Evolutionary conservation across 2,888 invertebrate species (phyloP), one percentile per base, ranked within the genome.

Genomic region (Lagria hirta): DNA sequence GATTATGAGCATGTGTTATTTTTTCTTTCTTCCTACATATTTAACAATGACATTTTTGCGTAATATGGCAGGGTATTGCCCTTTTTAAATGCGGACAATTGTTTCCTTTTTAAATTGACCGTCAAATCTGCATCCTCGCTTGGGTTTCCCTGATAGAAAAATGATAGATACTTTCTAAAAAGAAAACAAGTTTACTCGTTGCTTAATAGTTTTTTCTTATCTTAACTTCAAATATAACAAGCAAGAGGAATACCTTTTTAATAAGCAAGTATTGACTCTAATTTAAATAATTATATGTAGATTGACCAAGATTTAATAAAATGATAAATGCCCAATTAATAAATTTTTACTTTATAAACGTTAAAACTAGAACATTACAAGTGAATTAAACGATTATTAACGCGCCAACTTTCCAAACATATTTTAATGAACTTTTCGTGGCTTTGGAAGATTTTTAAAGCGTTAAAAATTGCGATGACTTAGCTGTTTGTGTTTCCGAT

Each of bases 31-130:
- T 53, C 52, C 52, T 51, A 53, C 52, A 47, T 51, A 43, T 48
- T 54, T 44, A 50, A 43, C 45, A 29, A 49, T 38, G 48, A 45
- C 48, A 50, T 46, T 54, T 57, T 55, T 51, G 54, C 53, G 53
- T 52, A 53, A 48, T 51, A 44, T 35, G 45, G 32, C 48, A 49
- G 54, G 55, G 52, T 56, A 58, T 52, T 56, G 58, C 38, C 53
- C 58, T 56, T 52, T 54, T 44, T 49, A 49, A 55, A 51, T 52
- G 48, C 47, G 54, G 52, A 38, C 48, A 54, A 52, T 55, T 57
- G 48, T 50, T 52, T 55, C 53, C 51, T 54, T 44, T 52, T 53
- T 49, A 54, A n/a, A n/a, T 45, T 49, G n/a, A n/a, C n/a, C 44
- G 34, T 20, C 13, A 18, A n/a, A 28, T 37, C 28, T 15, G 22